A percentile compares a stretch with the other conserved stretches of the same genome.
phyloP scores from a whole-genome alignment of 2,797 vertebrate genomes.

The Malurus leucopterus region DNA sequence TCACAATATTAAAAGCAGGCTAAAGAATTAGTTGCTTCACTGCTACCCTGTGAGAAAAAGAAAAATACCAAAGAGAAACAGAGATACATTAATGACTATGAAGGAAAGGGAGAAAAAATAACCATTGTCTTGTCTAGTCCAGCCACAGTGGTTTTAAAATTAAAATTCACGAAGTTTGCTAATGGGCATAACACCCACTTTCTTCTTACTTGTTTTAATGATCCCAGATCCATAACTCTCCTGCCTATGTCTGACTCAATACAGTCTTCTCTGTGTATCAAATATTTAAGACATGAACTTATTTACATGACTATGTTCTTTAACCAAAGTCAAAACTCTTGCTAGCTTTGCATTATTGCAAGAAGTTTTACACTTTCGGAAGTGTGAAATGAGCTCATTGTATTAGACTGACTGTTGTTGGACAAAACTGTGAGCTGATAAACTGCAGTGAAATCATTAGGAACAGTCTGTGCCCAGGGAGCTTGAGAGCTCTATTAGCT shows the following conservation, averaged over 20 bases:
- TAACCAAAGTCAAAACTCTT: background rate
- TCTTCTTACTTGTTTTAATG: background rate
- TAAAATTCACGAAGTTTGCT: background rate
- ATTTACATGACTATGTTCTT: background rate
- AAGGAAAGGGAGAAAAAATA: background rate
- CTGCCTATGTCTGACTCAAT: background rate
- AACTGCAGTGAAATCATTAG: background rate
- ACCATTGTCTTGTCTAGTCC: background rate
- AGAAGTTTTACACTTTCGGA: background rate
- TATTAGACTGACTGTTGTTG: background rate
- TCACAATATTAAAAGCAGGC: background rate
- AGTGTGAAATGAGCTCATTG: background rate
- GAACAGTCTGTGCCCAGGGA: background rate
- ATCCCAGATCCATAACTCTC: background rate
- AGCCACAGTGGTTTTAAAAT: background rate
- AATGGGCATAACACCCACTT: background rate
- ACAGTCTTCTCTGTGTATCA: background rate
- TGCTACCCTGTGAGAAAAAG: background rate
- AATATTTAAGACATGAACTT: background rate
- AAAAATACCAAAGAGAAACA: background rate
- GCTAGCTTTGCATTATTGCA: background rate
- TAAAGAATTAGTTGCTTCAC: background rate
- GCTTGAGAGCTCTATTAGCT: conserved; percentile 22
- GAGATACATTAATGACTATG: background rate
- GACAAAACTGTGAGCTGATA: background rate